phyloP scores from a whole-genome alignment of 2,888 invertebrate species.

The Ypsolopha sequella region DNA sequence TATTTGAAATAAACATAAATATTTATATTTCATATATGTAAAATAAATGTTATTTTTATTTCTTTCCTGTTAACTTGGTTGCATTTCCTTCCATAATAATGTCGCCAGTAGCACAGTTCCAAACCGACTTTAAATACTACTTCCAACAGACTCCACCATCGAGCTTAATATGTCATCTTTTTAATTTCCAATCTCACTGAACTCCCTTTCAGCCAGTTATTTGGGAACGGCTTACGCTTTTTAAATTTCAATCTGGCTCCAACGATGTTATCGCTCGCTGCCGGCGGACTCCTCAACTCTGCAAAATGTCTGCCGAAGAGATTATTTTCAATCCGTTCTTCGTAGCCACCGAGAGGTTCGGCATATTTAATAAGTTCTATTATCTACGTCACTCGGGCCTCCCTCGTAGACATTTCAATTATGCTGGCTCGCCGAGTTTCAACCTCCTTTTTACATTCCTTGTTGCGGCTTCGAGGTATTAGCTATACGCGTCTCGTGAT shows the following conservation, averaged over 20 bases:
- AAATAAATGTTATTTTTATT: no score
- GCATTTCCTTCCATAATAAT: no score
- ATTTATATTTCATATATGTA: no score
- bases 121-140: no score
- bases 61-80: no score
- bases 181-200: constrained; percentile 22
- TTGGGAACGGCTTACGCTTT: constrained; percentile 33
- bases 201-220: constrained; percentile 24
- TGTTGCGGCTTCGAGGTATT: constrained; percentile 4
- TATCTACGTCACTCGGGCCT: constrained; percentile 40
- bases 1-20: no score
- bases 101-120: no score
- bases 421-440: constrained; percentile 25
- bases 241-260: constrained; percentile 38
- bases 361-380: constrained; percentile 54
- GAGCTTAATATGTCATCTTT: constrained; percentile 12
- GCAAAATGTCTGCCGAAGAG: constrained; percentile 46
- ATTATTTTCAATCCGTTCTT: constrained; percentile 52
- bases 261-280: constrained; percentile 36
- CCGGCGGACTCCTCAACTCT: constrained; percentile 25
- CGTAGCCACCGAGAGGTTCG: constrained; percentile 35
- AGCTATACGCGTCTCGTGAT: not conserved
- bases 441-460: constrained; percentile 17
- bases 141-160: not conserved
- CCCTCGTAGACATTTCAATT: constrained; percentile 48